These are phyloP conservation scores for Phocides pigmalion DNA, from an alignment of 1,140 invertebrate species.

Conservation along the genomic window DNA sequence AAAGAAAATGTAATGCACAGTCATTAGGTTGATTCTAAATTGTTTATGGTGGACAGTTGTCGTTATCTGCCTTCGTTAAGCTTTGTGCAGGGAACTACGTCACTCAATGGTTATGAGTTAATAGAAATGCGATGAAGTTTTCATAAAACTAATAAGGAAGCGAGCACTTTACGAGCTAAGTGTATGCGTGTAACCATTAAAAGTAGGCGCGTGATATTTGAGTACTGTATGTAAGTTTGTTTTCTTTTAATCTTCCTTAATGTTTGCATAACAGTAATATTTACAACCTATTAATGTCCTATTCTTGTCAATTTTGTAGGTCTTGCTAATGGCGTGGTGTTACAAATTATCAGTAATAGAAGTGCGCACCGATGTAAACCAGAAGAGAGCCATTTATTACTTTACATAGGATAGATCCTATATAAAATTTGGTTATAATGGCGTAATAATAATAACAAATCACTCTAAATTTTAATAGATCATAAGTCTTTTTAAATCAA, in stretches of 20 bases:
- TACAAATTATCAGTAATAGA: no score
- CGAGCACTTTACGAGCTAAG: constrained; percentile 14
- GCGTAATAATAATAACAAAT: no score
- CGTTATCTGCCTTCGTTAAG: constrained; percentile 10
- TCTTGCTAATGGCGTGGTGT: no score
- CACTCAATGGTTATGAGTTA: constrained; percentile 20
- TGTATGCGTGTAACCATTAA: constrained; percentile 15
- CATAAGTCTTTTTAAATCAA: no score
- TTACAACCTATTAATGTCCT: background rate
- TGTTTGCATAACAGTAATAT: constrained; percentile 26
- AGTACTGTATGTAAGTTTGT: constrained; percentile 21
- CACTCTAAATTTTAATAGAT: no score
- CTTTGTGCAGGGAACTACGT: constrained; percentile 1
- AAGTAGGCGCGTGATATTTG: constrained; percentile 26
- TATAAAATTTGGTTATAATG: no score
- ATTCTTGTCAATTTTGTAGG: no score
- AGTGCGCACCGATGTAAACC: no score
- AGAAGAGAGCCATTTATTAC: no score
- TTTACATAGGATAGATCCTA: no score
- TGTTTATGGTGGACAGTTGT: background rate
- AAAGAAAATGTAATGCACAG: no score
- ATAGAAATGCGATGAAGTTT: constrained; percentile 30
- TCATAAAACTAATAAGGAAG: constrained; percentile 34
- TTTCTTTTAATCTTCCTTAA: constrained; percentile 25
- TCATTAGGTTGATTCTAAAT: no score